Conservation (phyloP, 2,888 invertebrate genomes). For the Leucoma salicis region DNA sequence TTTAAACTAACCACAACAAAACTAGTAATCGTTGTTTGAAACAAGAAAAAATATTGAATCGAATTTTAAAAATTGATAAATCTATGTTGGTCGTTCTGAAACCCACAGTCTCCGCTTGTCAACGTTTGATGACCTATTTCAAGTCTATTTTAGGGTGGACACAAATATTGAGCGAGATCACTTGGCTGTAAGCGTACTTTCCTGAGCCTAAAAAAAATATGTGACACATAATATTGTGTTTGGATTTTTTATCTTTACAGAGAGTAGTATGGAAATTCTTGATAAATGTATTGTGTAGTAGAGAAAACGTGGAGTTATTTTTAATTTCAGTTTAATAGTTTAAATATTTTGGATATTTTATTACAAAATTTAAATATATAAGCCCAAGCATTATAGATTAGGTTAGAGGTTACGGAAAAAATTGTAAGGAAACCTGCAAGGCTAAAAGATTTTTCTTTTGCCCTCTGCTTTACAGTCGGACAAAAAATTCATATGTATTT, state of each 20-base stretch:
- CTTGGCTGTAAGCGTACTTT: slow-evolving; percentile 38
- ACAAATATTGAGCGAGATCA: slow-evolving; percentile 40
- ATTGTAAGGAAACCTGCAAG: background rate
- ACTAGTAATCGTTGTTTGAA: too few species aligned
- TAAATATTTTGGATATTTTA: too few species aligned
- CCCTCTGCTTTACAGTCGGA: too few species aligned
- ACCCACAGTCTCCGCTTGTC: slow-evolving; percentile 29
- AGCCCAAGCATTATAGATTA: too few species aligned
- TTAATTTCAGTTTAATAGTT: too few species aligned
- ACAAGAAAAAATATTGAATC: slow-evolving; percentile 18
- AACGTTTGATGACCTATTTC: slow-evolving; percentile 65
- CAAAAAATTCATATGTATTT: slow-evolving; percentile 3
- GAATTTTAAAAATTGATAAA: slow-evolving; percentile 34
- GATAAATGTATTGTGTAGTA: too few species aligned
- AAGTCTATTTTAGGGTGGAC: slow-evolving; percentile 52
- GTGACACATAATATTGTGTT: slow-evolving; percentile 25
- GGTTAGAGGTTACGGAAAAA: too few species aligned
- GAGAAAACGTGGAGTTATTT: too few species aligned
- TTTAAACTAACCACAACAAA: too few species aligned
- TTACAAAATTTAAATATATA: too few species aligned
- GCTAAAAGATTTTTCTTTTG: background rate
- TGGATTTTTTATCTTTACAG: too few species aligned
- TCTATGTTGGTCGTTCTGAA: slow-evolving; percentile 29
- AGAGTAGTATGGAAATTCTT: too few species aligned
- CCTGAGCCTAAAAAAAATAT: slow-evolving; percentile 35